Percentiles rank a stretch among this genome's conserved stretches.
phyloP scores from a whole-genome alignment of 2,888 invertebrate species.

The Clunio marinus region DNA sequence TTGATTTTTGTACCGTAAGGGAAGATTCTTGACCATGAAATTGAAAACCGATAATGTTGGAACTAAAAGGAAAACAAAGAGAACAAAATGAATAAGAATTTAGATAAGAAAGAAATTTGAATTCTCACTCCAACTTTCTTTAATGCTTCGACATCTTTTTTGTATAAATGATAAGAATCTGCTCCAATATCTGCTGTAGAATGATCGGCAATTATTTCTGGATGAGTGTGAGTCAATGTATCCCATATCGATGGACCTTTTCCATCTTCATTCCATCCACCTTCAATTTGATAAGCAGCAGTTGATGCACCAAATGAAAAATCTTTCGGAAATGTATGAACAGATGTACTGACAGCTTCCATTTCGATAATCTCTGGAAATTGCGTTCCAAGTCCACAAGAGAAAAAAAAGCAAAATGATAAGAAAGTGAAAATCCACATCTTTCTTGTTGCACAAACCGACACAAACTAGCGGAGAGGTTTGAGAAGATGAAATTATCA shows the following conservation, averaged over 20 bases:
- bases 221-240: constrained; percentile 46
- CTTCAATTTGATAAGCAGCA: constrained; percentile 61
- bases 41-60: constrained; percentile 55
- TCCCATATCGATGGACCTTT: constrained; percentile 57
- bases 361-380: too few species aligned
- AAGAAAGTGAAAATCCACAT: too few species aligned
- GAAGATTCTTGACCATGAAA: constrained; percentile 62
- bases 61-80: background rate
- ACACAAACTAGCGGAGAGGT: too few species aligned
- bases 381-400: too few species aligned
- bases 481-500: too few species aligned
- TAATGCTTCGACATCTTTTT: constrained; percentile 56
- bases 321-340: constrained; percentile 36
- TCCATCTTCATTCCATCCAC: constrained; percentile 59
- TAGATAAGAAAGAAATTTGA: background rate
- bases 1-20: constrained; percentile 58
- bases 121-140: constrained; percentile 52
- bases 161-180: constrained; percentile 59
- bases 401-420: too few species aligned
- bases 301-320: constrained; percentile 43
- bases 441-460: too few species aligned
- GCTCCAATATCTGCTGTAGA: constrained; percentile 57
- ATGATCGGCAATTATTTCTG: constrained; percentile 50
- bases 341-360: too few species aligned
- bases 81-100: background rate